Percentiles rank a stretch among this genome's conserved stretches.
phyloP scores from a whole-genome alignment of 2,888 invertebrate species.

The Coleophora deauratella region DNA sequence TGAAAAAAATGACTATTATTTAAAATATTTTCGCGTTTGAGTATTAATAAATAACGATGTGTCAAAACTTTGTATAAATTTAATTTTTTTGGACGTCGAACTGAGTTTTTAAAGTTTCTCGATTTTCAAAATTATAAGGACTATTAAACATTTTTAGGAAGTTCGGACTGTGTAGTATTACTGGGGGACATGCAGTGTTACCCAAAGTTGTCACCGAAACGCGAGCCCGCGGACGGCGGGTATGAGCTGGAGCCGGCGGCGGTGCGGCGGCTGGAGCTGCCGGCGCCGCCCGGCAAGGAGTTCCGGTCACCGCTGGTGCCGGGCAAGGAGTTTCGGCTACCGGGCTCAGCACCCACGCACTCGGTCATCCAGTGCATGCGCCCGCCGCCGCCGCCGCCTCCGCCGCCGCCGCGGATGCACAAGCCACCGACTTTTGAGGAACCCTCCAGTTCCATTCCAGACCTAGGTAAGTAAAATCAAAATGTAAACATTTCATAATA shows the following conservation, averaged over 20 bases:
- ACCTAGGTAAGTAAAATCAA: constrained; percentile 89
- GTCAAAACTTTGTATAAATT: constrained; percentile 26
- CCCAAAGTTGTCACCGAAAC: constrained; percentile 58
- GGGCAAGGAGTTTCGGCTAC: constrained; percentile 19
- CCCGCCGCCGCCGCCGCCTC: constrained; percentile 66
- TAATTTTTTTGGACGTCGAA: constrained; percentile 1
- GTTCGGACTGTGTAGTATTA: constrained; percentile 23
- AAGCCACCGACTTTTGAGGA: constrained; percentile 79
- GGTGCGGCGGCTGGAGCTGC: constrained; percentile 53
- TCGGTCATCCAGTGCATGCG: constrained; percentile 72
- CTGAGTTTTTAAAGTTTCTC: too few relatives aligned
- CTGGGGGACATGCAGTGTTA: constrained; percentile 54
- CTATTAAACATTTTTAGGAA: constrained; percentile 4
- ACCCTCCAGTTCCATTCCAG: constrained; percentile 90
- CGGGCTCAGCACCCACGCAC: constrained; percentile 46
- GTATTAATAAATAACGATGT: constrained; percentile 26
- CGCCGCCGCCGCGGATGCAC: constrained; percentile 63
- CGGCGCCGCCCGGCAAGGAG: constrained; percentile 67
- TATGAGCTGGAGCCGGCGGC: constrained; percentile 55
- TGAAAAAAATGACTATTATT: constrained; percentile 30
- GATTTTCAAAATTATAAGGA: too few relatives aligned
- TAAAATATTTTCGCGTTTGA: constrained; percentile 35
- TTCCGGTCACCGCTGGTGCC: constrained; percentile 61
- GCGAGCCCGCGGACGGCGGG: constrained; percentile 50
- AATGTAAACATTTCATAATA: not conserved